Evolutionary conservation across 2,113 vertebrate genomes (phyloP), one percentile per base, ranked within the genome.

Genomic region (Calonectris borealis): DNA sequence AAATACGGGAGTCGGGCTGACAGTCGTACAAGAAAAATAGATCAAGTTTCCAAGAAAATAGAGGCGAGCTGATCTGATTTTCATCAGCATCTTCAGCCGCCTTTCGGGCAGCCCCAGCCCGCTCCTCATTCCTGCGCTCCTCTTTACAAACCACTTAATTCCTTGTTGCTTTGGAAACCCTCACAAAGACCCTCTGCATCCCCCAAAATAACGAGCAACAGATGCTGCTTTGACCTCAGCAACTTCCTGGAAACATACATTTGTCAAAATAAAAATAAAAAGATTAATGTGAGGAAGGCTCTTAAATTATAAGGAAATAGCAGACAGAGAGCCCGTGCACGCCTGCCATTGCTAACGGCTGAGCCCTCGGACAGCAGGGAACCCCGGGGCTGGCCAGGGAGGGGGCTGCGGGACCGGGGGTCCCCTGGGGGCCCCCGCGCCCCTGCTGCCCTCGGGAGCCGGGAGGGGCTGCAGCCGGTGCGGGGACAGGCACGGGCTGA

Each of bases 181-280:
- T 98, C 97, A 97, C 98, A 98, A 98, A 98, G 97, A 97, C 98
- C 97, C 97, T 97, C 96, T 97, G 97, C 97, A 98, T 98, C 98
- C 97, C 94, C 97, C 97, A 93, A 98, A 97, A 96, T 99, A 99
- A 99, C 98, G 98, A 99, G 97, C 98, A 99, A 99, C 99, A 99
- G 99, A 99, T 99, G 99, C 98, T 94, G 97, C 89, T 87, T 97
- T 99, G 99, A 99, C 99, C 99, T 98, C 98, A 98, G 98, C 98
- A 98, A 98, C 99, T 99, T 99, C 99, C 99, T 99, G 99, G 98
- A 99, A 99, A 99, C 97, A 94, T 96, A 97, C 98, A 99, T 99
- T 99, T 99, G 99, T 99, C 99, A 99, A 99, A 99, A 98, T 98
- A 98, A 98, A 98, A 98, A 98, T 98, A 98, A 98, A 98, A 98